phyloP scores from a whole-genome alignment of 2,888 invertebrate species.

The Cyrtodaria siliqua region DNA sequence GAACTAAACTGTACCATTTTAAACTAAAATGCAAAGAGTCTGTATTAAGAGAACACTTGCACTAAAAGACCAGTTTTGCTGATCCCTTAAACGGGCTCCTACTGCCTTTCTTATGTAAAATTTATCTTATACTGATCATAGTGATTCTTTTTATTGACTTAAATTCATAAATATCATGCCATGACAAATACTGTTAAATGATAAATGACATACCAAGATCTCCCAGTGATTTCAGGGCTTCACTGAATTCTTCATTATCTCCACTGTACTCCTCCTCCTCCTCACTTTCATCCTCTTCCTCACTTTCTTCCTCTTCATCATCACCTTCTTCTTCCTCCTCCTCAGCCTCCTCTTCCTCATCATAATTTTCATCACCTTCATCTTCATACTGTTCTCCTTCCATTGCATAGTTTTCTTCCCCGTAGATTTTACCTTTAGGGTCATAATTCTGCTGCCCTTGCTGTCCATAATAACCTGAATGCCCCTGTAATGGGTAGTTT shows the following conservation, averaged over 20 bases:
- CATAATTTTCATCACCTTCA: constrained; percentile 10
- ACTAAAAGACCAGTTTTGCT: too few species aligned
- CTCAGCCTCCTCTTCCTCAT: constrained; percentile 27
- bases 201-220: constrained; percentile 57
- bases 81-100: too few species aligned
- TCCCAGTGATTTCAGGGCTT: constrained; percentile 58
- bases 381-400: constrained; percentile 10
- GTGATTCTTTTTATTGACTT: too few species aligned
- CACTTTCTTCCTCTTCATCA: constrained; percentile 87
- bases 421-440: not conserved
- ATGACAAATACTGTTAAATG: too few species aligned
- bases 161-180: too few species aligned
- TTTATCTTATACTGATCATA: too few species aligned
- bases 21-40: too few species aligned
- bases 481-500: not conserved
- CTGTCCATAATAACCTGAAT: constrained; percentile 1
- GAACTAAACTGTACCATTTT: too few species aligned
- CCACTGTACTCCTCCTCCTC: constrained; percentile 90
- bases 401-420: constrained; percentile 18
- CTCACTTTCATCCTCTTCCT: constrained; percentile 87
- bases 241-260: constrained; percentile 60
- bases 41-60: too few species aligned
- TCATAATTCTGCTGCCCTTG: not conserved
- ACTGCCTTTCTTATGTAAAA: too few species aligned
- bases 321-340: constrained; percentile 36